Percentiles rank a stretch among this genome's conserved stretches.
Evolutionary conservation across 2,888 invertebrate species (phyloP).

Genomic region (Cheiracanthium punctorium): DNA sequence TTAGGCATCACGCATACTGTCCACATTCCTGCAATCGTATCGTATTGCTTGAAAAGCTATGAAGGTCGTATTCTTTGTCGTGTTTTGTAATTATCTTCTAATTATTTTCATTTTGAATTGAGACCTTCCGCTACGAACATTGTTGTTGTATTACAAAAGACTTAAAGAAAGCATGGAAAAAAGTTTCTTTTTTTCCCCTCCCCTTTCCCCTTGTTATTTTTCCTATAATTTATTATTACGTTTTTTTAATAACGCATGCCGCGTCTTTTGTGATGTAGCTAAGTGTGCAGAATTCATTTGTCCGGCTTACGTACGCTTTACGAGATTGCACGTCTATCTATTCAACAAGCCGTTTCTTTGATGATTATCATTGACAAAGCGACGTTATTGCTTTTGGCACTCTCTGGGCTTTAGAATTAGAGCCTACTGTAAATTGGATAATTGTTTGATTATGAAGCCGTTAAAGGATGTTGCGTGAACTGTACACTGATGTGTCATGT

Average conservation of each 20-base stretch:
- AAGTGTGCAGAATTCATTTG: neutral
- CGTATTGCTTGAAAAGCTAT: neutral
- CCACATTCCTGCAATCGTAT: neutral
- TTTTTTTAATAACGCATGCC: neutral
- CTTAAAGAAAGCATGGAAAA: neutral
- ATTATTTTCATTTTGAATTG: neutral
- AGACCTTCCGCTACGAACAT: neutral
- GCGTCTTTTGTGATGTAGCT: neutral
- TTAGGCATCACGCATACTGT: neutral
- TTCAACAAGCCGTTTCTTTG: constrained; percentile 7
- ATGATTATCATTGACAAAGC: constrained; percentile 6
- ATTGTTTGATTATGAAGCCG: constrained; percentile 51
- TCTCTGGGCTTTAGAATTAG: constrained; percentile 20
- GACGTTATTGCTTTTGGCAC: constrained; percentile 11
- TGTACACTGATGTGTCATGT: constrained; percentile 10
- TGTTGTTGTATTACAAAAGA: neutral
- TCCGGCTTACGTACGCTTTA: neutral
- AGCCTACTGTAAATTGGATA: constrained; percentile 43
- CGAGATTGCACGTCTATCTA: neutral
- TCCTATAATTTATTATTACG: too few species aligned
- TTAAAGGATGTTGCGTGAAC: constrained; percentile 45
- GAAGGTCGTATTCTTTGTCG: neutral
- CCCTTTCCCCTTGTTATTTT: too few species aligned
- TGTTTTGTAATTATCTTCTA: neutral
- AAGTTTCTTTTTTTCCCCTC: neutral